These are phyloP conservation scores for Syrphus vitripennis DNA, from an alignment of 2,888 invertebrate species.

Conservation along the genomic window DNA sequence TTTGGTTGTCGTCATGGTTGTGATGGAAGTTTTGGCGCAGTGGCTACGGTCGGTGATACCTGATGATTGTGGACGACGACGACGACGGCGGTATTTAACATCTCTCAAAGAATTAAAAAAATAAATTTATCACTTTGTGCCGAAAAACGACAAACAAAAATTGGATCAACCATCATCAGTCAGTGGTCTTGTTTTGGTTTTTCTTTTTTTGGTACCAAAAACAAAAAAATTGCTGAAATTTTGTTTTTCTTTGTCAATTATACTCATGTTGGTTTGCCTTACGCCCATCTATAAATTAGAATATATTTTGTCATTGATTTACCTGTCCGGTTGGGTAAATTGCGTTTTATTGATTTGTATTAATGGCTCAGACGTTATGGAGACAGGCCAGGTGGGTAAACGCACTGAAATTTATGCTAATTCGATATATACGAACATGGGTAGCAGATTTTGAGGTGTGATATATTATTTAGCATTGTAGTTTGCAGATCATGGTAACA, in stretches of 20 bases:
- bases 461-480: slow-evolving; percentile 24
- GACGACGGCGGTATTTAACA: slow-evolving; percentile 45
- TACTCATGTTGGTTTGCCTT: slow-evolving; percentile 14
- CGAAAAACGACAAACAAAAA: slow-evolving; percentile 27
- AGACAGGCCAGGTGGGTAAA: slow-evolving; percentile 57
- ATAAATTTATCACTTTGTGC: slow-evolving; percentile 55
- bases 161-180: slow-evolving; percentile 25
- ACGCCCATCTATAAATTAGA: slow-evolving; percentile 51
- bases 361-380: slow-evolving; percentile 58
- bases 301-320: slow-evolving; percentile 65
- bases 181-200: neutral
- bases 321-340: slow-evolving; percentile 38
- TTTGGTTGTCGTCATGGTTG: neutral
- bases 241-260: neutral
- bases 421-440: neutral
- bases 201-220: neutral
- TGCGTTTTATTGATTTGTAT: slow-evolving; percentile 52
- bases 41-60: neutral
- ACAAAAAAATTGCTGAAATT: neutral
- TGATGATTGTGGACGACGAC: no score
- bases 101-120: slow-evolving; percentile 50
- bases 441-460: slow-evolving; percentile 53
- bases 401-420: slow-evolving; percentile 28
- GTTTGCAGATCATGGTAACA: neutral
- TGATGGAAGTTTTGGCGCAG: neutral